Evolutionary conservation across 2,888 invertebrate species (phyloP), one percentile per base, ranked within the genome.

Genomic region (Bombylius discolor): DNA sequence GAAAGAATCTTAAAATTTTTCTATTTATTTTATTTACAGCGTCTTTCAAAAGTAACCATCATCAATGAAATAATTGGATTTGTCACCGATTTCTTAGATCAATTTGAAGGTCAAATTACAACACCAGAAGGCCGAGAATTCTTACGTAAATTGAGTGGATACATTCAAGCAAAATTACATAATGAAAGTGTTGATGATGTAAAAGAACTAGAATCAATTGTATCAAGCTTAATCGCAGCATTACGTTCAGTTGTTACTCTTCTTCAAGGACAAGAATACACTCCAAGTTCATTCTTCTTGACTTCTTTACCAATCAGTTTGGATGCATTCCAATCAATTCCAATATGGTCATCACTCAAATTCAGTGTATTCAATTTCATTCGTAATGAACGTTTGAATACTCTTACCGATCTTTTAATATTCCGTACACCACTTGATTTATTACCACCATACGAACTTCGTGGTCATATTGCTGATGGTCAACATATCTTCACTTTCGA

Each of bases 401-500:
- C 77, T n/a, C 66, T 81, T 0, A 58, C 72, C 5, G 76, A 51
- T 8, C 62, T 61, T 31, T 51, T 64, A 3, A 74, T 81, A 1
- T 82, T 80, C 73, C 76, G 79, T 64, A 80, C 77, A 1, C 77
- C 79, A 0, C 66, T 77, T 0, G 79, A 83, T 49, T 78, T 82
- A 61, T 66, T 87, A 42, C 83, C 82, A 60, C 81, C 88, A 32
- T 81, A 82, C 69, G 44, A 77, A 81, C 84, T 85, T 57, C 77
- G 79, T 51, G 93, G 84, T 9, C 79, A 83, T 45, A 70, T 93
- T 5, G 78, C 84, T 12, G 88, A 90, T 67, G 88, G 88, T 3
- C 85, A 89, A 65, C 88, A 92, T 73, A 81, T 90, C 71, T 87
- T 90, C 74, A 92, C 91, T 0, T 94, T 93, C 73, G 95, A 95